A percentile compares a stretch with the other conserved stretches of the same genome.
These are phyloP conservation scores for Leptinotarsa rubiginosa DNA, from an alignment of 2,888 invertebrate genomes.

Conservation along the genomic window DNA sequence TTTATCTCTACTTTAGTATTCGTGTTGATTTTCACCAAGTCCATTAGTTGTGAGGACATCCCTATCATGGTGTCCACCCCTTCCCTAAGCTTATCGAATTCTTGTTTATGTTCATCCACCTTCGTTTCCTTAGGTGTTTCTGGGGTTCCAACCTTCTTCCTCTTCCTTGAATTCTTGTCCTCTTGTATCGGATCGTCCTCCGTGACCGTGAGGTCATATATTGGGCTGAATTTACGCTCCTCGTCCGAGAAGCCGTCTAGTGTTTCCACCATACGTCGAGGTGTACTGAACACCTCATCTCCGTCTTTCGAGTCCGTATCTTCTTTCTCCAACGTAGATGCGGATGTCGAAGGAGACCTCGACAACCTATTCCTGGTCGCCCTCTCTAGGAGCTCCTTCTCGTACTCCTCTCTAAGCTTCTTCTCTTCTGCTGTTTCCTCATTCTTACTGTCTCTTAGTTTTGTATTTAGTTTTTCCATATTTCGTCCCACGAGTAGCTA, in stretches of 20 bases:
- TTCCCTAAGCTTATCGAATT: not conserved
- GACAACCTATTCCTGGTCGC: too few species aligned
- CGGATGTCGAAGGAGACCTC: too few species aligned
- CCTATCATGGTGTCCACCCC: not conserved
- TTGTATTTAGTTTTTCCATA: conserved; percentile 1
- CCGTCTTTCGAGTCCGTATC: not conserved
- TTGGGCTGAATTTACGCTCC: not conserved
- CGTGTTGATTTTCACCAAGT: not conserved
- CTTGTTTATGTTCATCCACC: not conserved
- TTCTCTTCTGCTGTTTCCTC: not conserved
- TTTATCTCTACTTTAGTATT: not conserved
- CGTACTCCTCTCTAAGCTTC: not conserved
- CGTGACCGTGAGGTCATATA: not conserved
- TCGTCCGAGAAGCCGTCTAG: not conserved
- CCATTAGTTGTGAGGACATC: not conserved
- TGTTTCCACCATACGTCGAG: not conserved
- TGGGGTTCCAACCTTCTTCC: not conserved
- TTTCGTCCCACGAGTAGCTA: conserved; percentile 19
- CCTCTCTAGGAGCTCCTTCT: not conserved
- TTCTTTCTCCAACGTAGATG: not conserved
- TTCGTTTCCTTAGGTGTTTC: not conserved
- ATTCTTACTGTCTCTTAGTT: not conserved
- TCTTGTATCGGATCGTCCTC: not conserved
- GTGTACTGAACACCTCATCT: not conserved
- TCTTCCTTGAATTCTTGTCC: not conserved